Evolutionary conservation across 92 coral and sea anemone species (phyloP).

Genomic region (Blastomussa wellsi): DNA sequence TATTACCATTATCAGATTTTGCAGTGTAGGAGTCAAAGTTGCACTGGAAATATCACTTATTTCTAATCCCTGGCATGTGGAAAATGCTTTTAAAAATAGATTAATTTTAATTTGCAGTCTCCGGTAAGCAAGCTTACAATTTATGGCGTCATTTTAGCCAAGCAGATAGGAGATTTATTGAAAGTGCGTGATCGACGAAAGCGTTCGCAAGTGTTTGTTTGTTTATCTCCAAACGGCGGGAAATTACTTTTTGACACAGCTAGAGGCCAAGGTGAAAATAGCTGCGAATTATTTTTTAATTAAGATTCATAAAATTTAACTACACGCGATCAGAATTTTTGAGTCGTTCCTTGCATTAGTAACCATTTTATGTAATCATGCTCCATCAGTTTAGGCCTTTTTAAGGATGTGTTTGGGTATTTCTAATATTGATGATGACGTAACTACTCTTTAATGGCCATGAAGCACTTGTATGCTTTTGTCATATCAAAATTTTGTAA

Average conservation of each 20-base stretch:
- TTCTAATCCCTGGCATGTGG: neutral
- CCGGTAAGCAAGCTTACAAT: neutral
- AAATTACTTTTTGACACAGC: constrained; percentile 9
- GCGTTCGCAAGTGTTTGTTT: constrained; percentile 8
- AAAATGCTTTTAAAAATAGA: neutral
- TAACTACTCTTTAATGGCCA: too few species aligned
- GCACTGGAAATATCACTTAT: neutral
- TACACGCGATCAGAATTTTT: constrained; percentile 6
- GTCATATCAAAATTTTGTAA: neutral
- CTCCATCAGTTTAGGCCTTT: neutral
- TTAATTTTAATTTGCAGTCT: neutral
- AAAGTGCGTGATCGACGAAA: neutral
- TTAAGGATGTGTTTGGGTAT: neutral
- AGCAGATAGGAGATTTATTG: neutral
- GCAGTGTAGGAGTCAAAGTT: constrained; percentile 17
- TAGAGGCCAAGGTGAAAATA: neutral
- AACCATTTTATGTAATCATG: neutral
- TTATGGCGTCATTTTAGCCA: neutral
- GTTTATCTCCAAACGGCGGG: constrained; percentile 11
- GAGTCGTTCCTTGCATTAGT: neutral
- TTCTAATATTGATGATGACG: too few species aligned
- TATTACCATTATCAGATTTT: constrained; percentile 1
- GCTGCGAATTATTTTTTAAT: constrained; percentile 21
- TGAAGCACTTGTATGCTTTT: neutral
- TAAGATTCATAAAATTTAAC: neutral